Evolutionary conservation across 2,888 invertebrate species (phyloP).

Genomic region (Drosophila seclusa): DNA sequence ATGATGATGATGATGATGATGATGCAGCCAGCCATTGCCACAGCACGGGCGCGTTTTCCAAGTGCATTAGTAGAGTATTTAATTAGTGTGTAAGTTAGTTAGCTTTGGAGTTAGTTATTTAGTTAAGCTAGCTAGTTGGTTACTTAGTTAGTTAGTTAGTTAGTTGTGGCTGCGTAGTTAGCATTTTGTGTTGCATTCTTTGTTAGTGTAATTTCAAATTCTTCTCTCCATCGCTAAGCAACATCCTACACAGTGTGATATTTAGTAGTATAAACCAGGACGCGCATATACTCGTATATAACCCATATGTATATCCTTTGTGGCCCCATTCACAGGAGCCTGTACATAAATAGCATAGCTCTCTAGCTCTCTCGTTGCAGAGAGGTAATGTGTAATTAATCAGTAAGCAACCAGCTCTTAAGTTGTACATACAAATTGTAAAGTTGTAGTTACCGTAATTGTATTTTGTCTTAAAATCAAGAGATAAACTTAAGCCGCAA

Average conservation of each 20-base stretch:
- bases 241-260: constrained; percentile 85
- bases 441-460: constrained; percentile 72
- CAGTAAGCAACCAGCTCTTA: constrained; percentile 27
- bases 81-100: constrained; percentile 36
- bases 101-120: constrained; percentile 26
- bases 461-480: constrained; percentile 63
- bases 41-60: constrained; percentile 71
- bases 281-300: constrained; percentile 57
- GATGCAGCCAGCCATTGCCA: constrained; percentile 51
- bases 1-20: constrained; percentile 6
- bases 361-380: not conserved
- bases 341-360: constrained; percentile 51
- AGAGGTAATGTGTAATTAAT: not conserved
- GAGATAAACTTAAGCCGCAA: constrained; percentile 39
- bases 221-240: constrained; percentile 67
- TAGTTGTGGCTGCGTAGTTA: constrained; percentile 54
- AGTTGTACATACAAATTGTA: constrained; percentile 70
- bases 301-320: constrained; percentile 20
- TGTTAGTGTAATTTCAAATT: constrained; percentile 65
- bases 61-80: constrained; percentile 71
- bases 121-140: constrained; percentile 33
- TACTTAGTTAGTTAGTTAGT: constrained; percentile 22
- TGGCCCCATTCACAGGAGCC: constrained; percentile 47
- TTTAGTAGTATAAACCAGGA: constrained; percentile 82
- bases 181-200: constrained; percentile 58